Base-by-base conservation (phyloP, 2,797 vertebrate species). In the Steatocranus sp. region DNA sequence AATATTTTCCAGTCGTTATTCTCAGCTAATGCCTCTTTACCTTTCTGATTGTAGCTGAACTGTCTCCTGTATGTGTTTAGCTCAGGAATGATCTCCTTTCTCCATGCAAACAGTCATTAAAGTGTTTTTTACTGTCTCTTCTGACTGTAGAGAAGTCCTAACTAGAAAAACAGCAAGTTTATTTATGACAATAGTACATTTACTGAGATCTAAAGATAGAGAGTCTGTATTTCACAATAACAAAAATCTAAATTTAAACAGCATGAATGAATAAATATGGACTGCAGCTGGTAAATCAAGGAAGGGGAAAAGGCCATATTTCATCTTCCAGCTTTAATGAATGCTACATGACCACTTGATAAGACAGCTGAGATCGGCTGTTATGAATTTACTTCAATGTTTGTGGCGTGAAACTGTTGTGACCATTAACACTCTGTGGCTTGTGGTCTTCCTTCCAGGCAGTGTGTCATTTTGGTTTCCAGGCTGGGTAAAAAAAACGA, bases 401-500 rank as follows among this genome's bases (percentile, higher is more conserved):
- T 54, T 90, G 78, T 73, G 75, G 76, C 46, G 50, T 79, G 36
- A 81, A 83, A 17, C 83, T 86, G 77, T 77, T 81, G 74, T 63
- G 87, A 84, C 83, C 80, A 85, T 93, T 87, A 85, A 87, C 89
- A 83, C 88, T 74, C 43, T 88, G 92, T 41, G 89, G 91, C 54
- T 90, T 91, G 88, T 87, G 93, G 92, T 82, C 38, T 68, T 81
- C 63, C 48, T 88, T 86, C 80, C 87, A 92, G 84, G 88, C 83
- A 82, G 30, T 84, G 75, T 90, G 77, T 89, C 85, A 87, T 92
- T 92, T 88, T 87, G 81, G 83, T 92, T 91, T 92, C 78, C 11
- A 84, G 79, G 78, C 84, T 83, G 82, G 82, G 76, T 86, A 76
- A 73, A 70, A 68, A 75, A 51, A 32, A 80, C 56, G 81, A 82